Evolutionary conservation across 2,113 vertebrate species (phyloP).

Genomic region (Dinomys branickii): DNA sequence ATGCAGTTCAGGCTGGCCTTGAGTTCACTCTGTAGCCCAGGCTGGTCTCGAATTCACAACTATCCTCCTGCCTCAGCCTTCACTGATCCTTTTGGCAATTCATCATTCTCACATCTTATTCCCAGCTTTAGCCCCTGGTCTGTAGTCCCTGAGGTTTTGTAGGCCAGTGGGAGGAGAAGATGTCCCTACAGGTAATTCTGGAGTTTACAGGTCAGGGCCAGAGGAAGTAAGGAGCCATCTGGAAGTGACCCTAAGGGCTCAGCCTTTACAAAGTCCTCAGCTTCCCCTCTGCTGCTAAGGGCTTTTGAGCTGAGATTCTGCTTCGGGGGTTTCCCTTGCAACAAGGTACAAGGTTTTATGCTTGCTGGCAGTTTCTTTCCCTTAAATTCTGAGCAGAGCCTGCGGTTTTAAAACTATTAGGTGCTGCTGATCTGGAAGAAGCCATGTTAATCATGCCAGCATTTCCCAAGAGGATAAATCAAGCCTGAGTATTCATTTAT

Average conservation of each 20-base stretch:
- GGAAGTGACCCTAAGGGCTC: neutral
- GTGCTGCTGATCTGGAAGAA: neutral
- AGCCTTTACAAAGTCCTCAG: neutral
- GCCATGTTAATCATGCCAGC: neutral
- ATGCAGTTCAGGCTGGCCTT: too few species aligned
- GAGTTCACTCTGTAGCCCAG: too few species aligned
- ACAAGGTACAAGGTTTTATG: neutral
- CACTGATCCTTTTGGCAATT: neutral
- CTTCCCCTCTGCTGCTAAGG: neutral
- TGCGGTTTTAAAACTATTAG: slow-evolving; percentile 43
- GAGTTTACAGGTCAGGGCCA: neutral
- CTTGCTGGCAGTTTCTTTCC: neutral
- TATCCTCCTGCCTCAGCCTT: too few species aligned
- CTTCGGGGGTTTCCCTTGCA: neutral
- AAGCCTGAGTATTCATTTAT: neutral
- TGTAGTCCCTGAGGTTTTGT: too few species aligned
- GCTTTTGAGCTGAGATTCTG: neutral
- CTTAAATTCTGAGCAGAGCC: neutral
- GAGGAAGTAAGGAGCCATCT: neutral
- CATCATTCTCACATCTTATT: neutral
- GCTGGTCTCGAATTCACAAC: too few species aligned
- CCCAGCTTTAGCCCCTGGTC: too few species aligned
- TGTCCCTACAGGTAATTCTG: neutral
- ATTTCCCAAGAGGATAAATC: slow-evolving; percentile 1
- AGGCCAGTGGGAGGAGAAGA: neutral